A percentile compares a stretch with the other conserved stretches of the same genome.
These are phyloP conservation scores for Anoplius nigerrimus DNA, from an alignment of 2,888 invertebrate species.

Conservation along the genomic window DNA sequence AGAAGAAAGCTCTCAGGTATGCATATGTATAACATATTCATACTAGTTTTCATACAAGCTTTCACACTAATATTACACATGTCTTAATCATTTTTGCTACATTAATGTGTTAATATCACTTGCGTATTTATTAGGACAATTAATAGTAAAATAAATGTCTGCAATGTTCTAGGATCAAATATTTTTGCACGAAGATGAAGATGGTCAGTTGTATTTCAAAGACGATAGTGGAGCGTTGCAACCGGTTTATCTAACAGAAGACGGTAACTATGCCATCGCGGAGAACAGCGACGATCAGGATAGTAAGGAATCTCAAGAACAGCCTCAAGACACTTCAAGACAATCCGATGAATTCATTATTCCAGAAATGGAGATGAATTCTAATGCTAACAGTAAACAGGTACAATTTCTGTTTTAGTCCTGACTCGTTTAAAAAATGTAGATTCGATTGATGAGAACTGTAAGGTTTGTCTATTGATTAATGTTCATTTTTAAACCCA, in stretches of 20 bases:
- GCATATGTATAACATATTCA: not conserved
- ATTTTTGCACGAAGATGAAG: slow-evolving; percentile 71
- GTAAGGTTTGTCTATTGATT: slow-evolving; percentile 6
- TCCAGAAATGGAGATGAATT: slow-evolving; percentile 60
- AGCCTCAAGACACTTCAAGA: slow-evolving; percentile 48
- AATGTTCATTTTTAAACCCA: not conserved
- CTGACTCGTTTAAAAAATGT: not conserved
- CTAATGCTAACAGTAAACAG: slow-evolving; percentile 50
- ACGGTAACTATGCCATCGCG: slow-evolving; percentile 72
- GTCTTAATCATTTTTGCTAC: slow-evolving; percentile 2
- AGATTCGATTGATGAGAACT: no score
- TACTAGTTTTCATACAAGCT: not conserved
- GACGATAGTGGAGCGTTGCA: slow-evolving; percentile 70
- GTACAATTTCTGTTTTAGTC: slow-evolving; percentile 33
- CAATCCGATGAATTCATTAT: slow-evolving; percentile 60
- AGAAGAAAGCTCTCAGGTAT: slow-evolving; percentile 59
- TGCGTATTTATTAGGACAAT: no score
- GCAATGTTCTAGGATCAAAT: slow-evolving; percentile 65
- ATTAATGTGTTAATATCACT: not conserved
- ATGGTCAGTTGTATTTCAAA: slow-evolving; percentile 72
- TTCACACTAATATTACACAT: not conserved
- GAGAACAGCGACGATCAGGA: slow-evolving; percentile 66
- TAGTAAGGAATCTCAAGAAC: slow-evolving; percentile 53
- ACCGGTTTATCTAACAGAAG: slow-evolving; percentile 71
- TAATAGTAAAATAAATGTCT: not conserved